Base-by-base conservation (phyloP, 2,113 vertebrate genomes). In the Todiramphus chloris region DNA sequence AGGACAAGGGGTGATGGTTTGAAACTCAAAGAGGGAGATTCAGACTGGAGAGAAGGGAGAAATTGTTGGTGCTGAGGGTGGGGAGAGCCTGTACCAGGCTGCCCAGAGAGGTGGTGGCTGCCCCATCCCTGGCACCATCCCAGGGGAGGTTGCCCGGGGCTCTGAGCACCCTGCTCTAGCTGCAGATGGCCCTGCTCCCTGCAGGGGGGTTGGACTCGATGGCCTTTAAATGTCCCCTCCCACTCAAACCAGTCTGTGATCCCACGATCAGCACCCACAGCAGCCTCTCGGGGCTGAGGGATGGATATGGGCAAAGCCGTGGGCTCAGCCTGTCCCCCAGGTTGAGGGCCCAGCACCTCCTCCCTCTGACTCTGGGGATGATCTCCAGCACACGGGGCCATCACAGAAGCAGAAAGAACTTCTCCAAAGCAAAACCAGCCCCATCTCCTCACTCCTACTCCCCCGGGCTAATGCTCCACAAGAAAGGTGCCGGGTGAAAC, bases 321-420 rank as follows among this genome's bases (percentile, higher is more conserved):
- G 23, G 28, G 19, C 48, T 30, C 80, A 43, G 4, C 31, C 43
- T 37, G 11, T 63, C 16, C 53, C n/a, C 63, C 39, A 9, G 21
- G 6, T 48, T 46, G 50, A 21, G 53, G 24, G 6, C 11, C 2
- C 7, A 75, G 55, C 68, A 69, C 15, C 39, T 48, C 67, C 62
- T 48, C 33, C 16, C 24, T 43, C 16, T 0, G 0, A 5, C 55
- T 35, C 43, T 5, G 0, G 18, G 35, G 21, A 41, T 81, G 41
- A 39, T 58, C 51, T 51, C 27, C 13, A 27, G 27, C 5, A 3
- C 3, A 11, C 8, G 28, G 44, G 31, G 44, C 59, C 14, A 3
- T 8, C 66, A 33, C 10, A 37, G 63, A 56, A 81, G 51, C 31
- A 68, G 67, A 31, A 93, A n/a, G 78, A 78, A 35, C 33, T 63